Evolutionary conservation across 2,113 vertebrate species (phyloP).

Genomic region (Picathartes gymnocephalus): DNA sequence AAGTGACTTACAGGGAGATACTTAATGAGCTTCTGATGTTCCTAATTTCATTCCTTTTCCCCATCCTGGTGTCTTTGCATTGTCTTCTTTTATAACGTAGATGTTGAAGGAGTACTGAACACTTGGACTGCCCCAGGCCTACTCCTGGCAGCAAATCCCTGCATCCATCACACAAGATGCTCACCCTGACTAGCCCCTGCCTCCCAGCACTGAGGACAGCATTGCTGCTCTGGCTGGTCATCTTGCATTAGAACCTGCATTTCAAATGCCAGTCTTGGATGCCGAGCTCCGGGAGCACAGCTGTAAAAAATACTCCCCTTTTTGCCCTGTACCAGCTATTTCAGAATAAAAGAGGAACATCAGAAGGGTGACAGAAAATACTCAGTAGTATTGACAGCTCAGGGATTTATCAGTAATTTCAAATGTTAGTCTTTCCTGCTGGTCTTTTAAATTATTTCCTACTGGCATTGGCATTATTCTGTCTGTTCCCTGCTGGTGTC

Average conservation of each 20-base stretch:
- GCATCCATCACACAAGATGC: neutral
- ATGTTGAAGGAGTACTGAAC: neutral
- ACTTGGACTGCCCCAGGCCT: neutral
- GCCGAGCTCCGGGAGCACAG: neutral
- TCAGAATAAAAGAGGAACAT: neutral
- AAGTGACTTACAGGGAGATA: neutral
- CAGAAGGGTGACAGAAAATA: neutral
- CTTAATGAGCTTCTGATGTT: conserved; percentile 4
- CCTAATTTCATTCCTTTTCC: neutral
- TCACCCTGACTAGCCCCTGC: neutral
- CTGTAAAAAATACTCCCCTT: neutral
- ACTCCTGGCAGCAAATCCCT: neutral
- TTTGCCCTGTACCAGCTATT: neutral
- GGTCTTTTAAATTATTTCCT: neutral
- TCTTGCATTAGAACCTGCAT: neutral
- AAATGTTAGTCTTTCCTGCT: neutral
- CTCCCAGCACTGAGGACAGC: neutral
- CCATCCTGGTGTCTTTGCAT: neutral
- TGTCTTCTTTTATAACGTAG: neutral
- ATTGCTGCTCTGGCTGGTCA: neutral
- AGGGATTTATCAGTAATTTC: neutral
- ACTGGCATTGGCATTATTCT: neutral
- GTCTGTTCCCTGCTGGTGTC: neutral
- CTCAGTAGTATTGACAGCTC: neutral
- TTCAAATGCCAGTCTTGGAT: neutral